A percentile compares a stretch with the other conserved stretches of the same genome.
Conservation (phyloP, 2,888 invertebrate genomes). For the Lutraria lutraria region DNA sequence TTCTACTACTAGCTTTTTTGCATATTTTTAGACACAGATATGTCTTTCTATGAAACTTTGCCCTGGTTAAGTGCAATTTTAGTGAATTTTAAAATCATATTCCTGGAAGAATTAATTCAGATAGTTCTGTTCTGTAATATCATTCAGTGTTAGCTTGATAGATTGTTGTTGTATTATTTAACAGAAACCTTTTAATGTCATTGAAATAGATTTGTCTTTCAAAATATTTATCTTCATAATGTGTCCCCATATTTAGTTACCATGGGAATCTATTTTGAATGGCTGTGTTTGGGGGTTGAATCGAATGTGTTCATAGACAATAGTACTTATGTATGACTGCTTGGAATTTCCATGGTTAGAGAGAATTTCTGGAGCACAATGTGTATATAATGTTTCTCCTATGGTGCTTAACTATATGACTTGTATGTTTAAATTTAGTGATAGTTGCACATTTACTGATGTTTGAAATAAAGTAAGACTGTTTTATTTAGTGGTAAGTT, state of each 20-base stretch:
- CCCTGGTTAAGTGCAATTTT: not conserved
- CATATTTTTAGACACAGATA: not conserved
- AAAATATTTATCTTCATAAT: not conserved
- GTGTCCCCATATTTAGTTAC: not conserved
- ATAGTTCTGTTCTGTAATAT: not conserved
- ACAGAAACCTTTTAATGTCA: not conserved
- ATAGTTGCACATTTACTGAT: not conserved
- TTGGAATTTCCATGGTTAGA: not conserved
- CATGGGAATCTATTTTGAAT: not conserved
- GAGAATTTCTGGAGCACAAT: not conserved
- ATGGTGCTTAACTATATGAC: not conserved
- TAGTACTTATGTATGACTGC: not conserved
- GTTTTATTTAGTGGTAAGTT: not conserved
- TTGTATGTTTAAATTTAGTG: slow-evolving; percentile 2
- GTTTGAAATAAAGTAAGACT: not conserved
- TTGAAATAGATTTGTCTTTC: slow-evolving; percentile 13
- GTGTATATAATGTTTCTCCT: slow-evolving; percentile 5
- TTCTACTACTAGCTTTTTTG: not conserved
- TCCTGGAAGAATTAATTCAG: not conserved
- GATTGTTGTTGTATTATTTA: slow-evolving; percentile 16
- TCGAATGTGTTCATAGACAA: not conserved
- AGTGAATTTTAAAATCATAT: not conserved
- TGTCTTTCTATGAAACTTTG: not conserved
- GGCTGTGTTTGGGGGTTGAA: not conserved
- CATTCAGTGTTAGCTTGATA: slow-evolving; percentile 16